Evolutionary conservation across 30 jellyfish, hydroid and myxozoan species (phyloP).

Genomic region (Turritopsis dohrnii): DNA sequence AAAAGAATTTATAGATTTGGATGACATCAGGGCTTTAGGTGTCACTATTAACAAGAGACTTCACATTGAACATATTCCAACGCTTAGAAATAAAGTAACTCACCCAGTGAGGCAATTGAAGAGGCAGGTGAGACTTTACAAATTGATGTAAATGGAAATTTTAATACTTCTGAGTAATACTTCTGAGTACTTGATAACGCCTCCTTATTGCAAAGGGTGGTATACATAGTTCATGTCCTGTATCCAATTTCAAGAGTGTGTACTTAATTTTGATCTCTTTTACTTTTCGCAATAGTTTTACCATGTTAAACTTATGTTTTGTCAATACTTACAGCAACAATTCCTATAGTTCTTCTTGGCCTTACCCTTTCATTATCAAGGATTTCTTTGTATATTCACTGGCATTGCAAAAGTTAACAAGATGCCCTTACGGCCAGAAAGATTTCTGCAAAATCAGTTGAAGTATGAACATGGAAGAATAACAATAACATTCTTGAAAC

Average conservation of each 20-base stretch:
- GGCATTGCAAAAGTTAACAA: neutral
- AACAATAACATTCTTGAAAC: too few relatives aligned
- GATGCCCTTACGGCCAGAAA: too few relatives aligned
- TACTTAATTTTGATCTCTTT: neutral
- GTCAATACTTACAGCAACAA: neutral
- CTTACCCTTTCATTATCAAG: neutral
- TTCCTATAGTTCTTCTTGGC: neutral
- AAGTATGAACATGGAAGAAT: too few relatives aligned
- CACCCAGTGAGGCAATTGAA: too few relatives aligned
- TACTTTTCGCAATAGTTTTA: neutral
- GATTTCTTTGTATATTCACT: neutral
- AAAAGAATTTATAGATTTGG: neutral
- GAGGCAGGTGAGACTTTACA: too few relatives aligned
- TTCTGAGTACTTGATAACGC: neutral
- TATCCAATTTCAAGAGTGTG: too few relatives aligned
- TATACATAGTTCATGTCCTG: too few relatives aligned
- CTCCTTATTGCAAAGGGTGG: too few relatives aligned
- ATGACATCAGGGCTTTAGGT: neutral
- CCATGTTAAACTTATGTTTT: neutral
- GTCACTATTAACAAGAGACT: neutral
- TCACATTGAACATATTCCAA: neutral
- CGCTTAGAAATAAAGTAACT: too few relatives aligned
- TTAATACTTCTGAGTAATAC: neutral
- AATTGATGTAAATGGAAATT: too few relatives aligned
- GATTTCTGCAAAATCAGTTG: too few relatives aligned